These are phyloP conservation scores for Garra rufa DNA, from an alignment of 2,113 vertebrate genomes.

Conservation along the genomic window DNA sequence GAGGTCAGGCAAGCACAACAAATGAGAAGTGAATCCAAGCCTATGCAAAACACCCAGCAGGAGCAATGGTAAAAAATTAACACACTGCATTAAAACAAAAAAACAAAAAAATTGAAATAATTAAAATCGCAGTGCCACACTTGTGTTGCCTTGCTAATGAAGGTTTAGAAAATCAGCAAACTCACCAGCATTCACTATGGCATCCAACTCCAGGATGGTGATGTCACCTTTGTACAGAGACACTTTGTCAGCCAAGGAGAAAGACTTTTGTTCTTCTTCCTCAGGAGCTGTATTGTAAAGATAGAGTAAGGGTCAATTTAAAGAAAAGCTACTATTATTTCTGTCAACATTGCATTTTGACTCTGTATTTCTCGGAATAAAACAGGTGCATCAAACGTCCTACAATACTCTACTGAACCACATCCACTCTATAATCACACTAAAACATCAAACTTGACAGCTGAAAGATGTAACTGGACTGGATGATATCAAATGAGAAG, in stretches of 20 bases:
- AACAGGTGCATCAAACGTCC: background rate
- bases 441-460: background rate
- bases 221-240: conserved; percentile 98
- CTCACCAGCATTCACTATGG: conserved; percentile 98
- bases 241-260: conserved; percentile 85
- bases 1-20: conserved; percentile 66
- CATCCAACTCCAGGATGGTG: conserved; percentile 92
- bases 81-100: background rate
- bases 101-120: background rate
- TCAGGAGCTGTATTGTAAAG: conserved; percentile 72
- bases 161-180: background rate
- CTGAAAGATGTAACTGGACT: background rate
- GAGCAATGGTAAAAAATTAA: background rate
- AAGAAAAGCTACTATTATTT: background rate
- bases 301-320: conserved; percentile 32
- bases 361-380: background rate
- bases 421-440: background rate
- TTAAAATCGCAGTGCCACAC: background rate
- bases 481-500: background rate
- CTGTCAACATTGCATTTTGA: background rate
- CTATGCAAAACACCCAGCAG: background rate
- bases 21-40: background rate
- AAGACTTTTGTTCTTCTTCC: conserved; percentile 68
- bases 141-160: background rate
- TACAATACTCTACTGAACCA: background rate